A percentile compares a stretch with the other conserved stretches of the same genome.
These are phyloP conservation scores for Chaunax sp. DNA, from an alignment of 2,797 vertebrate species.

Conservation along the genomic window DNA sequence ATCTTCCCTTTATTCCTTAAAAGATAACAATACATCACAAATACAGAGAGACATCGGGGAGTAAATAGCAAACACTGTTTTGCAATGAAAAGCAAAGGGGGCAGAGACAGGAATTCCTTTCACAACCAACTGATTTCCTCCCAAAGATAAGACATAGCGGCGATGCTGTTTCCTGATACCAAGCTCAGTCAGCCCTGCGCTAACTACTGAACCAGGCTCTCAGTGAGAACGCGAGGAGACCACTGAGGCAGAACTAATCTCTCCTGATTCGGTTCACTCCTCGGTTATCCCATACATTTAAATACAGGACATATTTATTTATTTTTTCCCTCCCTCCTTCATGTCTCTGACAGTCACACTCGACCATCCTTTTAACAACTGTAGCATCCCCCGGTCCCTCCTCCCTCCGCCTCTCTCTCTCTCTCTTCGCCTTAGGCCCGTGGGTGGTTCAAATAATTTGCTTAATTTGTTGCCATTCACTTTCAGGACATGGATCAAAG, in stretches of 20 bases:
- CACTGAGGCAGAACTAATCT: conserved; percentile 49
- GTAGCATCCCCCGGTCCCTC: conserved; percentile 53
- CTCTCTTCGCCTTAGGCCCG: conserved; percentile 68
- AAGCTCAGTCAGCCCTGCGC: conserved; percentile 5
- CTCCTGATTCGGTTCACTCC: conserved; percentile 53
- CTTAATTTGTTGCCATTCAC: conserved; percentile 85
- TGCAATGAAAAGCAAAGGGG: conserved; percentile 31
- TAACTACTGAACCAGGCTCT: conserved; percentile 30
- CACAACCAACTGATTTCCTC: conserved; percentile 47
- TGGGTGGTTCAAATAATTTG: conserved; percentile 84
- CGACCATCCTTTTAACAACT: conserved; percentile 67
- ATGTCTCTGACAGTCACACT: conserved; percentile 52
- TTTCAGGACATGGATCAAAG: conserved; percentile 86
- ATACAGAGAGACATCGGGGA: conserved; percentile 16
- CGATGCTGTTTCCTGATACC: conserved; percentile 46
- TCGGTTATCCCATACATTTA: conserved; percentile 46
- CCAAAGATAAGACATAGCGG: conserved; percentile 31
- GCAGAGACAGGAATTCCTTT: conserved; percentile 26
- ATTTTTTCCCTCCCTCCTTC: conserved; percentile 35
- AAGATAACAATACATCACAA: conserved; percentile 31
- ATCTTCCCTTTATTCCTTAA: neutral
- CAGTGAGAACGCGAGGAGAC: conserved; percentile 42
- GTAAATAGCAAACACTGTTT: conserved; percentile 43
- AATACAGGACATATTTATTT: conserved; percentile 39
- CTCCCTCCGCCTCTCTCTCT: conserved; percentile 53